Evolutionary conservation across 1,140 invertebrate species (phyloP), one percentile per base, ranked within the genome.

Genomic region (Drosophila murphyi): DNA sequence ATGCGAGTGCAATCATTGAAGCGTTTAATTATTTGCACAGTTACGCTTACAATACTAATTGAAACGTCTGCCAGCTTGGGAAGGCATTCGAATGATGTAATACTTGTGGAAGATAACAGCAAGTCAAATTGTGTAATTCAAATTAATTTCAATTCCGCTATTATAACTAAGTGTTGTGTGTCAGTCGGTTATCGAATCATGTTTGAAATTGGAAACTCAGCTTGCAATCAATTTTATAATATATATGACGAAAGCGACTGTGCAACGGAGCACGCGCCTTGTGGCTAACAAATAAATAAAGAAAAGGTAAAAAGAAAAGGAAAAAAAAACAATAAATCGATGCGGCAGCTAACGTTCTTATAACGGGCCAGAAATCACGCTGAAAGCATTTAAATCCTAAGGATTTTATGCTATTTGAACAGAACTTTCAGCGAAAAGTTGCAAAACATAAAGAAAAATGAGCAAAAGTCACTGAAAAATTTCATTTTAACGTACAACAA

Each of bases 351-450:
- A 61, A 67, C 54, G 54, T 61, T 20, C 20, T 20, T 20, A 68
- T 48, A 37, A 48, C 34, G 54, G 68, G 64, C 69, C 64, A 86
- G 77, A 81, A 85, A 85, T 86, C 78, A 80, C 82, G 73, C 59
- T 86, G 78, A 70, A 73, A 81, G 78, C 82, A 82, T 75, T 77
- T 71, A 86, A 87, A 86, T 86, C 82, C 82, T 64, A 35, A 72
- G 81, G 74, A 86, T 76, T 81, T 52, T 67, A 47, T 29, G 57
- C 41, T 34, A 41, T 35, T 51, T 20, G 43, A 48, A 50, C 57
- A 41, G 62, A 55, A 57, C 73, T 56, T 69, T 63, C 35, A 56
- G 20, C 20, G 20, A 20, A 20, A 20, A 20, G 20, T 20, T 20
- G 20, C 20, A 20, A 20, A 20, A 5, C 60, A 31, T 39, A 41